A percentile compares a stretch with the other conserved stretches of the same genome.
phyloP scores from a whole-genome alignment of 2,113 vertebrate genomes.

The Crotalus helleri region DNA sequence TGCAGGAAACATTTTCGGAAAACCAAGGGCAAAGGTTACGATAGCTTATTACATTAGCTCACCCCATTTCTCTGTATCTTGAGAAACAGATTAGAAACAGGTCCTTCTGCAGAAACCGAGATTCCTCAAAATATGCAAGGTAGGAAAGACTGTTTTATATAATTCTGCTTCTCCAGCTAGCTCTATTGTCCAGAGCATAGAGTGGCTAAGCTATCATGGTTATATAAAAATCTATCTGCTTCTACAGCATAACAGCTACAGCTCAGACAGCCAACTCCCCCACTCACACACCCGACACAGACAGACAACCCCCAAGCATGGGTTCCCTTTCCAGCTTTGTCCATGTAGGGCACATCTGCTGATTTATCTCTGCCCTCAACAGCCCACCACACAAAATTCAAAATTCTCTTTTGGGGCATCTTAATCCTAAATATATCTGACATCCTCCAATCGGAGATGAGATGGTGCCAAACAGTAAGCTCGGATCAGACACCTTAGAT shows the following conservation, averaged over 20 bases:
- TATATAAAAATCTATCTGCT: constrained; percentile 33
- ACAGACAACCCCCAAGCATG: neutral
- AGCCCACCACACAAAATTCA: neutral
- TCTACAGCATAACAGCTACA: constrained; percentile 10
- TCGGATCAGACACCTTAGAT: neutral
- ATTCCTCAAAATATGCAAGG: neutral
- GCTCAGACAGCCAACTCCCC: neutral
- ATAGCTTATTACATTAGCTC: neutral
- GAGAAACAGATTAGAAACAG: neutral
- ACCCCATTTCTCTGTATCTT: constrained; percentile 10
- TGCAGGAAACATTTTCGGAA: neutral
- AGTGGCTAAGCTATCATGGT: constrained; percentile 13
- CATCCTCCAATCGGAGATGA: neutral
- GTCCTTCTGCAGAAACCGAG: neutral
- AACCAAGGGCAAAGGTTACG: neutral
- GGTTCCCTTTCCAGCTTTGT: neutral
- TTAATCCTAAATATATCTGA: neutral
- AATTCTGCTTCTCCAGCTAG: constrained; percentile 18
- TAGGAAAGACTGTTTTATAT: constrained; percentile 12
- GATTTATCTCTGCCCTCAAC: neutral
- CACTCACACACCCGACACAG: neutral
- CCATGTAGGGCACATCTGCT: neutral
- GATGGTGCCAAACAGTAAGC: neutral
- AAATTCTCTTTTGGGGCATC: neutral
- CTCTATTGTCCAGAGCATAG: constrained; percentile 7